A percentile compares a stretch with the other conserved stretches of the same genome.
Evolutionary conservation across 2,113 vertebrate species (phyloP).

Genomic region (Damaliscus lunatus): DNA sequence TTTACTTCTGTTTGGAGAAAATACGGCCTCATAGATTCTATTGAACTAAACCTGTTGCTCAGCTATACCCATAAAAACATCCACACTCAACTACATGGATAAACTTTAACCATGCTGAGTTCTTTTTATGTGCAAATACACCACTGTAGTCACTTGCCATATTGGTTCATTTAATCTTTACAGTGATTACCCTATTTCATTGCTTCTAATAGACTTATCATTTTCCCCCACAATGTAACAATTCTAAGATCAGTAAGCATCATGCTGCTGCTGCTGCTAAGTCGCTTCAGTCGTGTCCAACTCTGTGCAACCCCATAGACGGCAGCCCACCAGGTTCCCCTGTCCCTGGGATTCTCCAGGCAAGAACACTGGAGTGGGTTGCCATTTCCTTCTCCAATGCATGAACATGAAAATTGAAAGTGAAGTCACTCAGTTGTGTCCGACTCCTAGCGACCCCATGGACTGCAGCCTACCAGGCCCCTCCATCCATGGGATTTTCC

Average conservation of each 20-base stretch:
- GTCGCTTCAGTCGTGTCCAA: accelerated
- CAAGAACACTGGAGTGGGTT: no score
- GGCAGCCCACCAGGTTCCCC: no score
- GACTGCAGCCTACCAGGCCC: no score
- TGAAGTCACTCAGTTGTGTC: no score
- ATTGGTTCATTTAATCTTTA: not conserved
- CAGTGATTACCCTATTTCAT: not conserved
- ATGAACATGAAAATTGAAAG: no score
- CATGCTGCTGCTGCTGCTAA: no score
- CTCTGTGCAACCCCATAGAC: no score
- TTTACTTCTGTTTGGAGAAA: not conserved
- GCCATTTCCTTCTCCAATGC: no score
- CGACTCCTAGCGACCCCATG: no score
- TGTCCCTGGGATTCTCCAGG: no score
- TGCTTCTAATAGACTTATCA: not conserved
- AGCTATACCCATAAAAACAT: not conserved
- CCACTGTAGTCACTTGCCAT: not conserved
- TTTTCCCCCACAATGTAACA: not conserved
- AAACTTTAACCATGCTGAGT: not conserved
- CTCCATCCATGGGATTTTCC: no score
- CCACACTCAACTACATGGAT: not conserved
- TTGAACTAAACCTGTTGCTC: not conserved
- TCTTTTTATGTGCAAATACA: not conserved
- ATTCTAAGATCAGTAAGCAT: not conserved
- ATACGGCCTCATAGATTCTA: not conserved